Percentiles rank a stretch among this genome's conserved stretches.
Evolutionary conservation across 1,140 invertebrate genomes (phyloP).

Genomic region (Drosophila parabipectinata): DNA sequence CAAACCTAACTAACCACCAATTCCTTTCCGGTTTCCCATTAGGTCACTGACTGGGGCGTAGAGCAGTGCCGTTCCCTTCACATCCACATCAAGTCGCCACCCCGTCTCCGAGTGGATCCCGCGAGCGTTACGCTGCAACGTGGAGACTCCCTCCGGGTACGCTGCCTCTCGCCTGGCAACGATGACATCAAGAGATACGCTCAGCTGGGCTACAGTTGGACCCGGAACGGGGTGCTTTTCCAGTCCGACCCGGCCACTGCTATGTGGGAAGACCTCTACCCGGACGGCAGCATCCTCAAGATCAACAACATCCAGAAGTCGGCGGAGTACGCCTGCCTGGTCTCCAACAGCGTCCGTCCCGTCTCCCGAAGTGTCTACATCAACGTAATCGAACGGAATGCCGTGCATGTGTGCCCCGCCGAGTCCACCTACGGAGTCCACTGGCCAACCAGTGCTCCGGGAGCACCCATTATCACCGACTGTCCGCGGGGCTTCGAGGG

Average conservation of each 20-base stretch:
- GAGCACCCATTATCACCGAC: slow-evolving; percentile 86
- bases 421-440: slow-evolving; percentile 84
- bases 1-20: background rate
- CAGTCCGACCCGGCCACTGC: slow-evolving; percentile 88
- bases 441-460: slow-evolving; percentile 88
- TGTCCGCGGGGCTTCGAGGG: slow-evolving; percentile 86
- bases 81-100: slow-evolving; percentile 88
- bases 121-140: slow-evolving; percentile 88
- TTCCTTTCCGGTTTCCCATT: slow-evolving; percentile 14
- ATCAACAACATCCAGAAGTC: slow-evolving; percentile 90
- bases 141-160: slow-evolving; percentile 87
- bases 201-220: slow-evolving; percentile 91
- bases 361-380: slow-evolving; percentile 86
- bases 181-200: slow-evolving; percentile 85
- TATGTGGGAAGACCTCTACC: slow-evolving; percentile 92
- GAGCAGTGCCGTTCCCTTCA: slow-evolving; percentile 89
- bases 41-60: slow-evolving; percentile 89
- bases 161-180: slow-evolving; percentile 87
- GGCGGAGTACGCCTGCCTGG: slow-evolving; percentile 87
- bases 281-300: slow-evolving; percentile 91
- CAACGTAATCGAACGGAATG: slow-evolving; percentile 86
- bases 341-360: slow-evolving; percentile 86
- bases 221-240: slow-evolving; percentile 89
- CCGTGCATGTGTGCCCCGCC: slow-evolving; percentile 85
- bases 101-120: slow-evolving; percentile 89